phyloP scores from a whole-genome alignment of 2,888 invertebrate genomes.

The Leptinotarsa haldemani region DNA sequence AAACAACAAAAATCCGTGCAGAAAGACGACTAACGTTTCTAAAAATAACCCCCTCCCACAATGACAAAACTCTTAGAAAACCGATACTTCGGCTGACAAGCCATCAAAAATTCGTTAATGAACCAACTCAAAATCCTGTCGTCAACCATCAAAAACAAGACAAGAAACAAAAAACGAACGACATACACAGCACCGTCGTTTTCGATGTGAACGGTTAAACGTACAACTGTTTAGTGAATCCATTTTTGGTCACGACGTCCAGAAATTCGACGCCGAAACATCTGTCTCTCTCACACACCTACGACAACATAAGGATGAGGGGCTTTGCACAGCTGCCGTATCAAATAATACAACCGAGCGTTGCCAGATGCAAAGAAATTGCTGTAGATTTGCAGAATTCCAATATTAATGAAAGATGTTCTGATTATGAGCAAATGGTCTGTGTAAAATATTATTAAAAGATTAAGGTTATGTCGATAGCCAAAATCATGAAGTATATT shows the following conservation, averaged over 20 bases:
- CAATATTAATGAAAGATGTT: too few relatives aligned
- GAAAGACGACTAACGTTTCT: not conserved
- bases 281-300: slow-evolving; percentile 55
- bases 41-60: slow-evolving; percentile 11
- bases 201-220: slow-evolving; percentile 51
- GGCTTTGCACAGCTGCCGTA: slow-evolving; percentile 51
- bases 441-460: too few relatives aligned
- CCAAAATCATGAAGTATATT: too few relatives aligned
- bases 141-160: slow-evolving; percentile 2
- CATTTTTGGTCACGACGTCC: slow-evolving; percentile 79
- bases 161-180: slow-evolving; percentile 14
- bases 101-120: not conserved
- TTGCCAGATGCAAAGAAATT: not conserved
- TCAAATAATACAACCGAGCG: slow-evolving; percentile 19
- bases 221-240: slow-evolving; percentile 65
- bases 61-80: not conserved
- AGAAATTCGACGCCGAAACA: slow-evolving; percentile 68
- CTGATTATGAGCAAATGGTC: too few relatives aligned
- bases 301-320: slow-evolving; percentile 18
- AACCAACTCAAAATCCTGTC: not conserved
- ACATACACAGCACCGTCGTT: slow-evolving; percentile 22
- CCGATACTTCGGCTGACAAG: slow-evolving; percentile 10
- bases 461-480: too few relatives aligned
- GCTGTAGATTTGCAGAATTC: not conserved
- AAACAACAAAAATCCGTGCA: not conserved